Evolutionary conservation across 2,797 vertebrate genomes (phyloP).

Genomic region (Pipistrellus nathusii): DNA sequence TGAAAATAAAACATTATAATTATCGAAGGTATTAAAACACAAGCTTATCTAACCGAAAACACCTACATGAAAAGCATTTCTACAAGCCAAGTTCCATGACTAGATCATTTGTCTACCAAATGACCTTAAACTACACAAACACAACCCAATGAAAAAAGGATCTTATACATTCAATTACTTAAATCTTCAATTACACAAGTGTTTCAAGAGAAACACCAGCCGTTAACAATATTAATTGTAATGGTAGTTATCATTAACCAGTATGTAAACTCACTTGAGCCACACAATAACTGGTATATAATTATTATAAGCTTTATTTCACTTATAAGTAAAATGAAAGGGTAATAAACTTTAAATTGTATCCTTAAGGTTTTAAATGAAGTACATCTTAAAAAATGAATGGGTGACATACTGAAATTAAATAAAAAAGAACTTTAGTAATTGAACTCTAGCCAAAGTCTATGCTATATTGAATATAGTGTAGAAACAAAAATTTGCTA

Average conservation of each 20-base stretch:
- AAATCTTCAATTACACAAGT: constrained; percentile 38
- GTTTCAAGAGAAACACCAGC: constrained; percentile 57
- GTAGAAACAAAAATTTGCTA: constrained; percentile 38
- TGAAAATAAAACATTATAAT: constrained; percentile 42
- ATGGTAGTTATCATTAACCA: constrained; percentile 5
- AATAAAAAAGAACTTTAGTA: constrained; percentile 36
- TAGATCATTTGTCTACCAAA: constrained; percentile 53
- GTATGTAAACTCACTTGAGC: constrained; percentile 30
- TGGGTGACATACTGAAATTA: constrained; percentile 18
- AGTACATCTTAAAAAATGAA: constrained; percentile 43
- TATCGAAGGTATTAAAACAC: constrained; percentile 52
- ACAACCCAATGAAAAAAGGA: constrained; percentile 21
- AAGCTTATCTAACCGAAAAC: constrained; percentile 52
- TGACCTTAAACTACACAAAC: constrained; percentile 48
- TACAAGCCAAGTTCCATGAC: constrained; percentile 42
- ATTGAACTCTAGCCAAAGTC: constrained; percentile 11
- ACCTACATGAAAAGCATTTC: constrained; percentile 48
- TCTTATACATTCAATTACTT: constrained; percentile 35
- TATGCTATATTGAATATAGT: background rate
- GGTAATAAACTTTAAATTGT: constrained; percentile 52
- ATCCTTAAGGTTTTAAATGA: constrained; percentile 61
- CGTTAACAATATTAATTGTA: constrained; percentile 48
- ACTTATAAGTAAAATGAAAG: constrained; percentile 68
- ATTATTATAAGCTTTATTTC: constrained; percentile 42
- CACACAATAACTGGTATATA: background rate